These are phyloP conservation scores for Stenopsyche tienmushanensis DNA, from an alignment of 1,140 invertebrate species.

Conservation along the genomic window DNA sequence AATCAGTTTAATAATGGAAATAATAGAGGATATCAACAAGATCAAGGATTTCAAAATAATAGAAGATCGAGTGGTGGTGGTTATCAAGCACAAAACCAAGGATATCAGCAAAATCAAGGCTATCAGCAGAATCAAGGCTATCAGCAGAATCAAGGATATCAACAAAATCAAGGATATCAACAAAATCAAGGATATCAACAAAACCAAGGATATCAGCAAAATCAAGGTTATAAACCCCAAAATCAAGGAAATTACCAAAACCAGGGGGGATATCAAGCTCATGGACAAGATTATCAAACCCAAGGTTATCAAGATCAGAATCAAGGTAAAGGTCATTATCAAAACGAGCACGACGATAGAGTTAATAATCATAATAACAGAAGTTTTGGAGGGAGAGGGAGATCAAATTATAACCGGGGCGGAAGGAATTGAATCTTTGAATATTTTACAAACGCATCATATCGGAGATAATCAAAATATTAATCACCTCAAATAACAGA, in stretches of 20 bases:
- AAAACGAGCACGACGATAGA: constrained; percentile 50
- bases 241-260: constrained; percentile 23
- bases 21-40: constrained; percentile 35
- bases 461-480: no score
- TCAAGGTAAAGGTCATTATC: constrained; percentile 43
- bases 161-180: constrained; percentile 30
- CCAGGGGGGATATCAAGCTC: constrained; percentile 15
- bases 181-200: constrained; percentile 29
- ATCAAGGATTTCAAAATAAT: constrained; percentile 16
- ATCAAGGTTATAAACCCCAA: background rate
- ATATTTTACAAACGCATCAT: no score
- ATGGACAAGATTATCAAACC: constrained; percentile 34
- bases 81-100: constrained; percentile 41
- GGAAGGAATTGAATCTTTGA: constrained; percentile 23
- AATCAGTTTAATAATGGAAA: no score
- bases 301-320: constrained; percentile 9
- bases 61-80: constrained; percentile 10
- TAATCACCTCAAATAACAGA: no score
- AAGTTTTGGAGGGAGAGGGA: constrained; percentile 33
- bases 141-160: constrained; percentile 4
- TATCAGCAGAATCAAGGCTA: constrained; percentile 32
- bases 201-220: constrained; percentile 15
- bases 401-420: constrained; percentile 37
- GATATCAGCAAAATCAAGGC: constrained; percentile 17
- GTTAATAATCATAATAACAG: constrained; percentile 26